phyloP scores from a whole-genome alignment of 2,888 invertebrate species.

The Sminthurides aquaticus region DNA sequence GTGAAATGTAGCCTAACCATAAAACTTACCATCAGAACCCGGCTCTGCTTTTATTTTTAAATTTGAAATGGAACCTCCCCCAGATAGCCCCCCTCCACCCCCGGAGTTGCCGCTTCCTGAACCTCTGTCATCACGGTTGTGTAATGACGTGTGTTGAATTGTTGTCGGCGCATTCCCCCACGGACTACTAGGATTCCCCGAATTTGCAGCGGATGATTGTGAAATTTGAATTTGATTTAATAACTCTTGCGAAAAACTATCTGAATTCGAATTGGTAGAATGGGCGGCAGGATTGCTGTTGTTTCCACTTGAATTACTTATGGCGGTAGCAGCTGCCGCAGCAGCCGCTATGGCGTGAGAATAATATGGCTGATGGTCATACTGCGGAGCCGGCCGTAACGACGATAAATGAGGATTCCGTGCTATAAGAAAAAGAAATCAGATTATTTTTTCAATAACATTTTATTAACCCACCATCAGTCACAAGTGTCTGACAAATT shows the following conservation, averaged over 20 bases:
- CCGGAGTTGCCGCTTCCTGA: constrained; percentile 6
- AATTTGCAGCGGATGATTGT: constrained; percentile 12
- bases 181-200: constrained; percentile 12
- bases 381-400: constrained; percentile 15
- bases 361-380: constrained; percentile 25
- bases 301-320: constrained; percentile 12
- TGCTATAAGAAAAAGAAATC: constrained; percentile 4
- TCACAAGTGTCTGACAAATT: too few species aligned
- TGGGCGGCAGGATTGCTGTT: constrained; percentile 22
- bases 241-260: constrained; percentile 25
- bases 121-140: constrained; percentile 18
- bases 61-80: constrained; percentile 12
- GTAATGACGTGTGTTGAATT: constrained; percentile 19
- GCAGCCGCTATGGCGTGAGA: constrained; percentile 11
- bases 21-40: constrained; percentile 20
- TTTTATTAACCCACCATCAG: not conserved
- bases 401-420: constrained; percentile 23
- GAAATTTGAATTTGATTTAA: constrained; percentile 17
- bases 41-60: constrained; percentile 24
- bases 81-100: constrained; percentile 11
- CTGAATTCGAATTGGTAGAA: constrained; percentile 13
- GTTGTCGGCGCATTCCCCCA: constrained; percentile 12
- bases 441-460: not conserved
- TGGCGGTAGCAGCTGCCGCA: constrained; percentile 16
- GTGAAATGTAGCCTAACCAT: not conserved